Base-by-base conservation (phyloP, 2,797 vertebrate genomes). In the Hydrocynus forskahlii region DNA sequence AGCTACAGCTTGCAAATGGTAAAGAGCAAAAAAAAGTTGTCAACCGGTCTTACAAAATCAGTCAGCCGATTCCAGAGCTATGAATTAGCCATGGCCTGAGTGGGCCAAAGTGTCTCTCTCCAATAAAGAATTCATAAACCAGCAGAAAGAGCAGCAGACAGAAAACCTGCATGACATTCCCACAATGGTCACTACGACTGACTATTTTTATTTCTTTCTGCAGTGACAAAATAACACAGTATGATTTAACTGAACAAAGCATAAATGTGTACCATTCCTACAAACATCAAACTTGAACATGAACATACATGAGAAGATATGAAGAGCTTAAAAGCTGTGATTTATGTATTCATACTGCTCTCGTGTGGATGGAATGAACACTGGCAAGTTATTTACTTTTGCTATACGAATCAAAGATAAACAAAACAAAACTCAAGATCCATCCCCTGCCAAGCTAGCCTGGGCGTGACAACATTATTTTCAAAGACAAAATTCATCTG, bases 111-210 rank as follows among this genome's bases (percentile, higher is more conserved):
- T 84, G 70, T 59, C 12, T 19, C 48, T 0, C 29, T 57, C 70
- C 80, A 29, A 89, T 93, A 6, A 90, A 91, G 74, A 84, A 91
- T 92, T 90, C 73, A 92, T 88, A 79, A 2, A 38, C 8, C 57
- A 45, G 59, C 60, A 83, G 60, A 76, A 21, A 74, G 38, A 79
- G 69, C 82, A 57, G 64, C 0, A 63, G 25, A n/a, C 52, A 25
- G 52, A 35, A 43, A 13, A 40, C 4, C 52, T 72, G 16, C 38
- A 72, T 14, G 35, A 57, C 9, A 70, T 25, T 70, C 67, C 12
- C 13, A 69, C 67, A 73, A 25, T 55, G 5, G 16, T 16, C 17
- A 17, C 4, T 17, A 5, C 59, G 2, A 25, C 59, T 21, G 59
- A 62, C 52, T 16, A 54, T 10, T 45, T 45, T 45, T 10, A 45